phyloP scores from a whole-genome alignment of 2,797 vertebrate genomes.

The Dendrocincla fuliginosa region DNA sequence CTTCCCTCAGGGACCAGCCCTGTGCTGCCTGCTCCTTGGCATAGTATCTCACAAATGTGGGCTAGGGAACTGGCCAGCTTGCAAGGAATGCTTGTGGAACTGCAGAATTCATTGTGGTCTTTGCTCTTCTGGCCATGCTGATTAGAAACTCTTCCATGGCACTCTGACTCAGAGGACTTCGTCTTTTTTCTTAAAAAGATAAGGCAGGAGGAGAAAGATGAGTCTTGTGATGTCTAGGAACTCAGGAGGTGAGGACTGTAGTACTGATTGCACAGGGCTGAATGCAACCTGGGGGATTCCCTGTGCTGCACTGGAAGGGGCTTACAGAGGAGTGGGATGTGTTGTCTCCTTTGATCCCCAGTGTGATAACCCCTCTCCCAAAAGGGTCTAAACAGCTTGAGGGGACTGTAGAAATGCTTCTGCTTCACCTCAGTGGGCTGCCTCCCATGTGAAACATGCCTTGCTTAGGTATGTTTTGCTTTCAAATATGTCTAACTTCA shows the following conservation, averaged over 20 bases:
- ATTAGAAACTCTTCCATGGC: background rate
- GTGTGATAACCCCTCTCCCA: background rate
- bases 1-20: background rate
- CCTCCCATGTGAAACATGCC: fast-evolving
- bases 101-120: background rate
- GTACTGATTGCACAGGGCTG: background rate
- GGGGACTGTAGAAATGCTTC: background rate
- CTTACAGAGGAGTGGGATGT: background rate
- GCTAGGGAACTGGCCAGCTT: background rate
- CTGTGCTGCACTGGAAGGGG: background rate
- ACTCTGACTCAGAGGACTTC: background rate
- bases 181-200: background rate
- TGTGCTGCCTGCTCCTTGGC: background rate
- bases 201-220: background rate
- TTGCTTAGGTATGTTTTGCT: background rate
- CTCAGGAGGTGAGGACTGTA: background rate
- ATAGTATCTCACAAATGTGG: background rate
- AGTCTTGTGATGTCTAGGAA: background rate
- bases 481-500: background rate
- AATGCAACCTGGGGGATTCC: background rate
- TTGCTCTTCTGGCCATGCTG: background rate
- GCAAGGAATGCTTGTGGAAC: background rate
- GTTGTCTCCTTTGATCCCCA: background rate
- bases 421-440: background rate
- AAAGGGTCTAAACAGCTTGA: background rate